phyloP scores from a whole-genome alignment of 2,797 vertebrate genomes.

The Chrysocyon brachyurus region DNA sequence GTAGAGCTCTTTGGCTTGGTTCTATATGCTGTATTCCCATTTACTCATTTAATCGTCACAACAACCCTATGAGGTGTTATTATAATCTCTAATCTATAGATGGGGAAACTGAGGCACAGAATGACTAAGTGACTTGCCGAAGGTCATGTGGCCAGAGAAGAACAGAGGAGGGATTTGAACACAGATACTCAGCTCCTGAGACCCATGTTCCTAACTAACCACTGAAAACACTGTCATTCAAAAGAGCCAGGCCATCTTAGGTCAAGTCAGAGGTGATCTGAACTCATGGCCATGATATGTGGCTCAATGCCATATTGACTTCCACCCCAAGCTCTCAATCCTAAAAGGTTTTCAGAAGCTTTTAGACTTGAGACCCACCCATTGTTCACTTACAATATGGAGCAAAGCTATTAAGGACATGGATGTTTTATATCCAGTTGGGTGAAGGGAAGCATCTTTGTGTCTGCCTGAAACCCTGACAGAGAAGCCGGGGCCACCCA shows the following conservation, averaged over 20 bases:
- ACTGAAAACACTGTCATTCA: background rate
- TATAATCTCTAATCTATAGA: background rate
- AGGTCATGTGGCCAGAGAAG: background rate
- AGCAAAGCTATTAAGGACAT: conserved; percentile 58
- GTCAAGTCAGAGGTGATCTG: background rate
- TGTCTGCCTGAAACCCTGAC: conserved; percentile 47
- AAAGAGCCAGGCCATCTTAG: background rate
- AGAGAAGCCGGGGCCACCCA: conserved; percentile 73
- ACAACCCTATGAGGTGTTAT: background rate
- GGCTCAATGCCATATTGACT: background rate
- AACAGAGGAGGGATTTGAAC: conserved; percentile 12
- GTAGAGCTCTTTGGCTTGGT: background rate
- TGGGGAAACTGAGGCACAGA: conserved; percentile 10
- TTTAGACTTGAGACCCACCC: conserved; percentile 21
- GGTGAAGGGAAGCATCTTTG: conserved; percentile 60
- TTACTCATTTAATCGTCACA: background rate
- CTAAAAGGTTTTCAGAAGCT: background rate
- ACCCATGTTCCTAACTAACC: background rate
- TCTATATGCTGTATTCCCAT: background rate
- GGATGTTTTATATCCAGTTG: conserved; percentile 29
- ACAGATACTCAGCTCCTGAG: background rate
- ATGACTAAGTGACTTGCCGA: background rate
- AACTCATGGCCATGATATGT: background rate
- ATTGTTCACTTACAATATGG: conserved; percentile 54
- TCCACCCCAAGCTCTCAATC: background rate